Base-by-base conservation (phyloP, 2,797 vertebrate species). In the Podargus strigoides region DNA sequence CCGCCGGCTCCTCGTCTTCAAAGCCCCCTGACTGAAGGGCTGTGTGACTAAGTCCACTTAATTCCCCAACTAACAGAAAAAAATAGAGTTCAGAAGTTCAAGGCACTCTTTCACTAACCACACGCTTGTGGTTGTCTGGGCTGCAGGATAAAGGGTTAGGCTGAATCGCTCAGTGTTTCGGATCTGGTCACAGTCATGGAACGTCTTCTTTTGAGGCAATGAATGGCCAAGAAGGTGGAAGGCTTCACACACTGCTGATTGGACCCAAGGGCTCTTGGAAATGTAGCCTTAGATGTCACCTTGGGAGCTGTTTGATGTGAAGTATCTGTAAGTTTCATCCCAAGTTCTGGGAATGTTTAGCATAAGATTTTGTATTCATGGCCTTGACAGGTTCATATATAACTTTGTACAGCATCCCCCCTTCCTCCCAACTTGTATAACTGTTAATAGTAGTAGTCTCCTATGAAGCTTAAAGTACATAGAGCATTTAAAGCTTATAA, bases 41-140 rank as follows among this genome's bases (percentile, higher is more conserved):
- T 82, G 10, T 87, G 60, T 96, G 95, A 94, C 94, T 96, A 91
- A 96, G 72, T 93, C 88, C 39, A 52, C 68, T 68, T 83, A 75
- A 97, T 94, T 94, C 91, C 81, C 86, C 88, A 58, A 2, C 89
- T 19, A 84, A 72, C 36, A 89, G 77, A 46, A 90, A 91, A 87
- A 82, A 63, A 14, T 7, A 24, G 58, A 89, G 96, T 96, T 97
- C 94, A 94, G 93, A 85, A 97, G 95, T 95, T 96, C 92, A 92
- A 39, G 91, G 73, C 69, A 60, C 86, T 69, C 55, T 80, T 66
- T 59, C 37, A 50, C 81, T 92, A 91, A 95, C 95, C 94, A 89
- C 95, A 90, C 1, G 1, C 68, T 74, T 93, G 96, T 94, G 95
- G 95, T 78, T 87, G 94, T 93, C 95, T 96, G 96, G 68, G 72